Evolutionary conservation across 2,888 invertebrate species (phyloP).

Genomic region (Euclidia mi): DNA sequence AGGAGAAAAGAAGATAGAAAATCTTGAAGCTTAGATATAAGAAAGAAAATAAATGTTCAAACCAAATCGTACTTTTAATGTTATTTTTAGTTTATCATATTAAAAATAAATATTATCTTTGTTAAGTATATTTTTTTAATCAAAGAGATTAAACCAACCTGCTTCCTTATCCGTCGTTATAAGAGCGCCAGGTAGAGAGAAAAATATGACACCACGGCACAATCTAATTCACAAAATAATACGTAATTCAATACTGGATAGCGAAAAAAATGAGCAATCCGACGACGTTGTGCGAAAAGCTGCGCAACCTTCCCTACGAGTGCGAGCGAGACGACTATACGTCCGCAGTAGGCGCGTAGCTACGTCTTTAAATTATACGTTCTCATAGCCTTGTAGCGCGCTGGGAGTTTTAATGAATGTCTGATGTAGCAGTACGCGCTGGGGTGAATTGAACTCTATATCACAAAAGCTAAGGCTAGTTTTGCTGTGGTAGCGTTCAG

Average conservation of each 20-base stretch:
- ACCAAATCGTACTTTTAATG: constrained; percentile 4
- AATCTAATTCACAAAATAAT: constrained; percentile 90
- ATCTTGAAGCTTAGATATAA: too few species aligned
- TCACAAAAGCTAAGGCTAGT: fast-evolving
- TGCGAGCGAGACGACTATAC: constrained; percentile 73
- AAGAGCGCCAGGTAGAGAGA: constrained; percentile 76
- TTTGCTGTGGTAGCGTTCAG: constrained; percentile 18
- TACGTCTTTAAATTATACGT: constrained; percentile 90
- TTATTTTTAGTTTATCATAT: neutral
- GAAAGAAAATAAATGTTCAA: neutral
- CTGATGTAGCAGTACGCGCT: constrained; percentile 43
- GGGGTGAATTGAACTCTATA: constrained; percentile 56
- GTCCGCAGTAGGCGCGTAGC: constrained; percentile 61
- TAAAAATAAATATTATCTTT: constrained; percentile 25
- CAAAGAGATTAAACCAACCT: constrained; percentile 69
- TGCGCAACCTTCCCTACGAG: constrained; percentile 65
- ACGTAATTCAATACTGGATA: constrained; percentile 86
- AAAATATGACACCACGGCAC: constrained; percentile 85
- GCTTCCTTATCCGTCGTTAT: constrained; percentile 72
- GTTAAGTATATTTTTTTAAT: constrained; percentile 16
- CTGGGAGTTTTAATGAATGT: constrained; percentile 59
- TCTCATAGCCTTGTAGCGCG: constrained; percentile 88
- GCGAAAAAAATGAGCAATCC: constrained; percentile 87
- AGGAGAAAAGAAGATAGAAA: constrained; percentile 69
- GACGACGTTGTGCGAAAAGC: constrained; percentile 76